A percentile compares a stretch with the other conserved stretches of the same genome.
Conservation (phyloP, 2,113 vertebrate species). For the Sphyrna mokarran region DNA sequence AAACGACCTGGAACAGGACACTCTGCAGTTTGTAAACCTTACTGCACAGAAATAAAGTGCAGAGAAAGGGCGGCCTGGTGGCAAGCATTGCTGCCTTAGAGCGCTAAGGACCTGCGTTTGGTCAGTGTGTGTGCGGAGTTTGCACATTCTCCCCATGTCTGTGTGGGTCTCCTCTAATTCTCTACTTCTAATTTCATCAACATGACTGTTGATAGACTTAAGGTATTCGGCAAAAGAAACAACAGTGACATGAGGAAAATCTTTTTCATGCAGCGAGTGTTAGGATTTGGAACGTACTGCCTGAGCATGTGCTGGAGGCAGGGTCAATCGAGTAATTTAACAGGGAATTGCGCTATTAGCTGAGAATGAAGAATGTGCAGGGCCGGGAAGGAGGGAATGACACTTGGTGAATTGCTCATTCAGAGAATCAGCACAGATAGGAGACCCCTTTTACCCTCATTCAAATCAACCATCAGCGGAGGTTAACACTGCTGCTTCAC, state of each 20-base stretch:
- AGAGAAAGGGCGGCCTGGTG: neutral
- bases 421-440: neutral
- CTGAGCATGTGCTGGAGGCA: neutral
- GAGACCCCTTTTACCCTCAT: neutral
- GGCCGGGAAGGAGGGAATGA: too few relatives aligned
- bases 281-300: neutral
- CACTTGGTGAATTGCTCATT: neutral
- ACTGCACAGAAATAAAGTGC: neutral
- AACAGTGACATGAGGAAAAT: neutral
- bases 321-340: neutral
- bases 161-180: too few relatives aligned
- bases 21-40: neutral
- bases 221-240: neutral
- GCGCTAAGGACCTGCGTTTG: too few relatives aligned
- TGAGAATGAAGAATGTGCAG: neutral
- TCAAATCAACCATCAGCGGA: neutral
- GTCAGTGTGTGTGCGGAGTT: too few relatives aligned
- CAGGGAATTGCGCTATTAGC: neutral
- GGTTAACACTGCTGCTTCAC: too few relatives aligned
- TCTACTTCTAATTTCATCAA: neutral
- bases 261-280: neutral
- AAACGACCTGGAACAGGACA: neutral
- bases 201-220: neutral
- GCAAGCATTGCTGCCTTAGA: too few relatives aligned
- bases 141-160: too few relatives aligned